Base-by-base conservation (phyloP, 2,888 invertebrate species). In the Acronicta leporina region DNA sequence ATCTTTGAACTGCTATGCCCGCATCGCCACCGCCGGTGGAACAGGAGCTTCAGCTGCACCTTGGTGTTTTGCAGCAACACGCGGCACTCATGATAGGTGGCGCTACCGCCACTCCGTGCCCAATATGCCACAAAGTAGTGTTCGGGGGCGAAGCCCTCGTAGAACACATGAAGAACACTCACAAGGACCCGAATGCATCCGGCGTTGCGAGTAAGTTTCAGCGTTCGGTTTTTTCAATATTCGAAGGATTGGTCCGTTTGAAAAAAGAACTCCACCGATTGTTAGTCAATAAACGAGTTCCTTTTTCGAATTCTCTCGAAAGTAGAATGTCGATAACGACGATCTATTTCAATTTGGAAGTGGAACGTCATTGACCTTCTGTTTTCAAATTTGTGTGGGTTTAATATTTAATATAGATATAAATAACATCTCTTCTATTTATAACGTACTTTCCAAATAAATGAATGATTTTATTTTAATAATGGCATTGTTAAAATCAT, bases 51-150 rank as follows among this genome's bases (percentile, higher is more conserved):
- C 97, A 98, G 96, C 96, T 97, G 95, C 97, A 97, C 96, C 96
- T 97, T 96, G 97, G 97, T 96, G 97, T 97, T 96, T 97, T 97
- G 96, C 97, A 98, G 97, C 98, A 98, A 97, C 98, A 98, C 95
- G 97, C 97, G 82, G 98, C 98, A 86, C 96, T 98, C 88, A 97
- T 97, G 95, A 96, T 97, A 88, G 98, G 98, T 85, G 98, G 98
- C 82, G 98, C 98, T 75, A 97, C 98, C 86, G 98, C 98, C 78
- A 97, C 98, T 66, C 97, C 98, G 77, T 98, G 98, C 93, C 98
- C 98, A 52, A 96, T 98, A 82, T 98, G 98, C 95, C 98, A 98
- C 95, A 98, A 98, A 95, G 96, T 98, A 89, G 98, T 98, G 95
- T 96, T 98, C 85, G 98, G 98, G 79, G 97, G 97, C 74, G 98